Evolutionary conservation across 2,888 invertebrate genomes (phyloP), one percentile per base, ranked within the genome.

Genomic region (Carabus problematicus): DNA sequence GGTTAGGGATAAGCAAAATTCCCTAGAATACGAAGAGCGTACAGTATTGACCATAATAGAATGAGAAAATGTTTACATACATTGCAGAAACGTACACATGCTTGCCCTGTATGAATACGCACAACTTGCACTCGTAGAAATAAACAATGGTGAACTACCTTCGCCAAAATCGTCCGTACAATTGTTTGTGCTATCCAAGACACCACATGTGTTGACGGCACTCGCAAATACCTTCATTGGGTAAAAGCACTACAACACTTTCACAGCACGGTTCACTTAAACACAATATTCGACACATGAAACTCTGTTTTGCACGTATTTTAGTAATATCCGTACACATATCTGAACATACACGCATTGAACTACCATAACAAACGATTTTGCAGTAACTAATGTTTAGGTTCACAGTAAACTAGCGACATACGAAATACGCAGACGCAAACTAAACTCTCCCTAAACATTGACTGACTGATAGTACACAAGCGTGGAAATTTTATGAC

Each of bases 321-420:
- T 16, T n/a, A 52, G 41, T 55, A 52, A 42, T 47, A 61, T 47
- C 19, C 40, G 18, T 42, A 59, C 66, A 67, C 41, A 49, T 59
- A 43, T 56, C 18, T 58, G 42, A 14, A 47, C 59, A 52, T 67
- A 49, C 49, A 45, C 47, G 43, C 56, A 19, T 52, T 52, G 52
- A 14, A 59, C 42, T 49, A 59, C 59, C 66, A 67, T 47, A 67
- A 67, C 66, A 67, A 67, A 59, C 63, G 63, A 52, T 63, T 54
- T 63, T 56, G 59, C 59, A 42, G 14, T 67, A 56, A 64, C 64
- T 64, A 59, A 67, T 67, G 66, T 67, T 67, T 67, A 67, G 66
- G 66, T 67, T 67, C 66, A 59, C 64, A 47, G 59, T 67, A 59
- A 59, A 59, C 52, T 49, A 59, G 18, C 49, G 58, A 47, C 40